phyloP scores from a whole-genome alignment of 2,113 vertebrate species.

The Erythrocercus mccallii region DNA sequence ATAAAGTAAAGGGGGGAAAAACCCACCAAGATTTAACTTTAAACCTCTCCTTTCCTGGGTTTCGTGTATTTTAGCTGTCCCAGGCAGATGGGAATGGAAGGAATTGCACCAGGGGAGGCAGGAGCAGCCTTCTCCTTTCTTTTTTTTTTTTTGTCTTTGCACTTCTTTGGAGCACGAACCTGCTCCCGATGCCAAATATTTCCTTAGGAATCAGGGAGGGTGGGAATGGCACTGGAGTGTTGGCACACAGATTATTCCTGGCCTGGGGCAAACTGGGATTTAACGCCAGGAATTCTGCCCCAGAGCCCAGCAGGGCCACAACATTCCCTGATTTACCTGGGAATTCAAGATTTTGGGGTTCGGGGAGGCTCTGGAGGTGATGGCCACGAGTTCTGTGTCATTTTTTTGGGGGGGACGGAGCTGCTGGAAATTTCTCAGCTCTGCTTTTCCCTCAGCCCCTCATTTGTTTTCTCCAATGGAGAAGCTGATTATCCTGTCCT shows the following conservation, averaged over 20 bases:
- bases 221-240: neutral
- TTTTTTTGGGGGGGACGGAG: neutral
- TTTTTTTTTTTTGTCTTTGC: conserved; percentile 13
- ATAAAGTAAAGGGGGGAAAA: neutral
- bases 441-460: neutral
- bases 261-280: too few relatives aligned
- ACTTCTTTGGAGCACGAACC: neutral
- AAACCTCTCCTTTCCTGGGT: neutral
- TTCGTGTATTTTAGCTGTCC: accelerated
- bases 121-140: conserved; percentile 17
- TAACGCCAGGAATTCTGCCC: neutral
- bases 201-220: neutral
- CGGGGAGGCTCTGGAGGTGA: neutral
- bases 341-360: neutral
- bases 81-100: neutral
- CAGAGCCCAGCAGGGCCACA: neutral
- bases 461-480: conserved; percentile 42
- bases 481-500: neutral
- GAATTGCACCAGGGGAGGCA: conserved; percentile 1
- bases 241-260: neutral
- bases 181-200: conserved; percentile 50
- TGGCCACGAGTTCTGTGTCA: neutral
- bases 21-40: neutral
- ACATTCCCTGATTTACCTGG: neutral
- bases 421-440: neutral